Evolutionary conservation across 2,888 invertebrate genomes (phyloP).

Genomic region (Dolomedes plantarius): DNA sequence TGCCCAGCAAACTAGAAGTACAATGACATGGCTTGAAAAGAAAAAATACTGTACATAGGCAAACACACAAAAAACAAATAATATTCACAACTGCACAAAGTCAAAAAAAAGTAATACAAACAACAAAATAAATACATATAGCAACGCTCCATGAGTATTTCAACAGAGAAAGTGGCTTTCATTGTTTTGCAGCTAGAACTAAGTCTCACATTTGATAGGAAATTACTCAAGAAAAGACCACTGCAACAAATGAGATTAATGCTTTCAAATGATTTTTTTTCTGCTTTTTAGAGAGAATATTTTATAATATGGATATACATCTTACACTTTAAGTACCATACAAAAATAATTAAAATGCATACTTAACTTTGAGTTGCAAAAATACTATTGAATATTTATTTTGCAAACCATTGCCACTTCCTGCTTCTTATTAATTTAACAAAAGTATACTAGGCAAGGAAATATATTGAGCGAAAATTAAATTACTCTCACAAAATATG

Average conservation of each 20-base stretch:
- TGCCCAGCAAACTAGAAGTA: slow-evolving; percentile 49
- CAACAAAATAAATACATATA: slow-evolving; percentile 7
- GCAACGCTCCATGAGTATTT: background rate
- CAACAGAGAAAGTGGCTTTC: slow-evolving; percentile 1
- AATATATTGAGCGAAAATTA: background rate
- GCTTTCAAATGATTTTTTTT: too few species aligned
- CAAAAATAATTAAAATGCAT: slow-evolving; percentile 12
- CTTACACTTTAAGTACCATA: slow-evolving; percentile 7
- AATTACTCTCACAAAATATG: background rate
- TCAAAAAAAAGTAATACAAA: slow-evolving; percentile 19
- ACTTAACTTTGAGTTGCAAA: slow-evolving; percentile 2
- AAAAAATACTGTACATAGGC: slow-evolving; percentile 40
- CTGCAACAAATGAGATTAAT: background rate
- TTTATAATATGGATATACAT: too few species aligned
- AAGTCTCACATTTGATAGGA: background rate
- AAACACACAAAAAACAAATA: slow-evolving; percentile 50
- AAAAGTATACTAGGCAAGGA: background rate
- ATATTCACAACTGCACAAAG: slow-evolving; percentile 54
- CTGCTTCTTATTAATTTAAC: background rate
- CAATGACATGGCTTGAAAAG: slow-evolving; percentile 20
- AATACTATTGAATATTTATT: background rate
- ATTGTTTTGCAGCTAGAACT: background rate
- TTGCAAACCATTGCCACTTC: slow-evolving; percentile 11
- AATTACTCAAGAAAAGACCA: background rate
- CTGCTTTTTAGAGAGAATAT: too few species aligned